Evolutionary conservation across 1,140 invertebrate genomes (phyloP).

Genomic region (Bombus confusus): DNA sequence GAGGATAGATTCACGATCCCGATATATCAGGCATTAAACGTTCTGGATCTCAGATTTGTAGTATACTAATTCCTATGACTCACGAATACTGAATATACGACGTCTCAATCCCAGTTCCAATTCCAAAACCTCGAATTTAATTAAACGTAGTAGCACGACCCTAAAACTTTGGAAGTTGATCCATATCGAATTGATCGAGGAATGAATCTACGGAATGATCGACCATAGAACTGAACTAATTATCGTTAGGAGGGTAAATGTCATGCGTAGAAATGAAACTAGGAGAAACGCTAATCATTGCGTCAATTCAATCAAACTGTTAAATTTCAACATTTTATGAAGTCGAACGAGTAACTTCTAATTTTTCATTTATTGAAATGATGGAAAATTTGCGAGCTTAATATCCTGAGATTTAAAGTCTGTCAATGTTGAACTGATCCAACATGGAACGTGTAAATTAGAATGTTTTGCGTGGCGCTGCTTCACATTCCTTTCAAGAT

Average conservation of each 20-base stretch:
- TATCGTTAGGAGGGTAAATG: not conserved
- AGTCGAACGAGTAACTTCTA: too few species aligned
- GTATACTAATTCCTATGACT: not conserved
- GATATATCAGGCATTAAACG: not conserved
- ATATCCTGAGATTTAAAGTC: too few species aligned
- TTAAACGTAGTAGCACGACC: not conserved
- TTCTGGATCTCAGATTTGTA: not conserved
- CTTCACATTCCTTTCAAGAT: not conserved
- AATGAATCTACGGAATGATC: not conserved
- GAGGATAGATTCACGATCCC: not conserved
- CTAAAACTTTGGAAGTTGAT: not conserved
- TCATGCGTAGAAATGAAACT: too few species aligned
- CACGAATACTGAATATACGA: not conserved
- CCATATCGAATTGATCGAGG: not conserved
- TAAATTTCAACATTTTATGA: too few species aligned
- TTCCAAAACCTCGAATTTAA: not conserved
- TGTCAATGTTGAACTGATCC: not conserved
- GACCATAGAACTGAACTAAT: not conserved
- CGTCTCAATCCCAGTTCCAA: too few species aligned
- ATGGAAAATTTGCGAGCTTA: too few species aligned
- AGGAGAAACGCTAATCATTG: not conserved
- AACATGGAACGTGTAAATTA: not conserved
- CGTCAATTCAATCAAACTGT: not conserved
- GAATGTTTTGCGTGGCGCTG: not conserved
- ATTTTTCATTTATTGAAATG: too few species aligned